Evolutionary conservation across 2,888 invertebrate species (phyloP), one percentile per base, ranked within the genome.

Genomic region (Drosophila peninsularis): DNA sequence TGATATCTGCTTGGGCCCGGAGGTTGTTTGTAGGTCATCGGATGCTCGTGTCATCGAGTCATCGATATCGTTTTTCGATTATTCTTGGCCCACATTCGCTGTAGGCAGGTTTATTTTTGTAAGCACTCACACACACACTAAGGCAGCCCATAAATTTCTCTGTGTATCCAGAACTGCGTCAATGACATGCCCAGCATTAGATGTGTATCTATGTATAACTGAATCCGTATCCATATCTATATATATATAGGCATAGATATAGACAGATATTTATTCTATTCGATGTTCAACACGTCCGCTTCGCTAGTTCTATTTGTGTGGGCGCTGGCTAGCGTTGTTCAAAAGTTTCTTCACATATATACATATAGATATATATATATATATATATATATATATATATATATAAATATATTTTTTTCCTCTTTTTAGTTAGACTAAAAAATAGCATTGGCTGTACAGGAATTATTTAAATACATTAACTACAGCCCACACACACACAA

Each of bases 11-110:
- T 6, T 60, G 52, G n/a, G 24, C 44, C n/a, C 54, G 65, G 80
- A 83, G 88, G 88, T 88, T 80, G 53, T 44, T 80, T 85, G 75
- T 85, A 83, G 83, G 83, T 83, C 86, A 74, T 47, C 85, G 88
- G 79, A 87, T 78, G 84, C 65, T 72, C 32, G 57, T 54, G 69
- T 78, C 70, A 50, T 56, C 68, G 56, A 39, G 50, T 56, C 55
- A 57, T 74, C 57, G 69, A 66, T 65, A 67, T 62, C 49, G 54
- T 32, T 50, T 65, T 71, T 71, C 80, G 88, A 79, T 82, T 65
- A 75, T 75, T 80, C 71, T 69, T 85, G 86, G 78, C 88, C 88
- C 86, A 82, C 75, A 73, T 83, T 84, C 69, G 52, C 34, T 27
- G 30, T 58, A 47, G 62, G 55, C 65, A 61, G 75, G 88, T 88